Evolutionary conservation across 2,888 invertebrate species (phyloP), one percentile per base, ranked within the genome.

Genomic region (Sarcophaga variegata): DNA sequence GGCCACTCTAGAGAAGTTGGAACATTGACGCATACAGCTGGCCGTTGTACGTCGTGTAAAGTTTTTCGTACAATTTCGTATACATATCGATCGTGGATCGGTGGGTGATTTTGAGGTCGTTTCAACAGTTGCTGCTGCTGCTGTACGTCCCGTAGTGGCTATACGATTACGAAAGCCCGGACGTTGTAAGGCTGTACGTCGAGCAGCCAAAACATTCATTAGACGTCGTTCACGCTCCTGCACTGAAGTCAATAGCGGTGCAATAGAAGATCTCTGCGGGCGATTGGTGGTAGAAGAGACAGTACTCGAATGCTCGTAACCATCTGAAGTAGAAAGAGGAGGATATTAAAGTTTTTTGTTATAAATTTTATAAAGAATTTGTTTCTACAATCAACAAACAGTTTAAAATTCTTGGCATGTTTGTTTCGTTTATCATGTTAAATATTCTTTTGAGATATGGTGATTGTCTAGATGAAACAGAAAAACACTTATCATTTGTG

Each of bases 161-260:
- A 91, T 88, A 25, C 92, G 90, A 66, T 94, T 94, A 27, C 95
- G 93, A 88, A 95, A 93, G 66, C 95, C 93, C 47, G 95, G 95
- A 17, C 94, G 94, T 75, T 95, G 94, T 72, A 95, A 93, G 79
- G 95, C 95, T 63, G 95, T 94, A 74, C 96, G 94, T 47, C 96
- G 93, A 0, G 95, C 95, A 0, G 95, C 95, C 87, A 96, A 93
- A 70, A 96, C 92, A 11, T 95, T 94, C 91, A 95, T 94, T 80
- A 95, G 93, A 88, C 95, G 95, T 66, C 95, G 94, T 89, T 95
- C 95, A 54, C 95, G 91, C 81, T 92, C 92, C 79, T 92, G 93
- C 6, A 95, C 94, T 45, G 92, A 88, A 75, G 90, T 91, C 4
- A 79, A 85, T 20, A 69, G 88, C 5, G 91, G 89, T 20, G 91